These are phyloP conservation scores for Centruroides sculpturatus DNA, from an alignment of 1,140 invertebrate species.

Conservation along the genomic window DNA sequence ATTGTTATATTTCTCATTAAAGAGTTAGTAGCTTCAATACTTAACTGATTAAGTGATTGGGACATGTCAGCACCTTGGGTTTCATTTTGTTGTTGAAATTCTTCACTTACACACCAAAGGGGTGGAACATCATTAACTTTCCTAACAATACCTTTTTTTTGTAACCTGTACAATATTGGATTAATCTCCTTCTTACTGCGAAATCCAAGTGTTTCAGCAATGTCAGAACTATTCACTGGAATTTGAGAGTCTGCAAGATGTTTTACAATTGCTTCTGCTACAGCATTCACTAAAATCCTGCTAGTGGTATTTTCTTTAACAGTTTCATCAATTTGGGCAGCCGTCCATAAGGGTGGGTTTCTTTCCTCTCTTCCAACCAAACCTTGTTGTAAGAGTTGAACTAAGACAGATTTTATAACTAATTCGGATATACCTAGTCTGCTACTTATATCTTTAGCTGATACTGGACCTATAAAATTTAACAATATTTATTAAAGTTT, in stretches of 20 bases:
- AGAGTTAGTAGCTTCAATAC: too few species aligned
- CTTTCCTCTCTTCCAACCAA: background rate
- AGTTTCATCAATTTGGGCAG: background rate
- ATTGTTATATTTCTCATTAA: too few species aligned
- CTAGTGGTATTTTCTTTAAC: constrained; percentile 13
- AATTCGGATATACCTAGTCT: background rate
- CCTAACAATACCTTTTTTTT: constrained; percentile 18
- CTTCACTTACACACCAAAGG: constrained; percentile 15
- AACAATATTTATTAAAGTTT: too few species aligned
- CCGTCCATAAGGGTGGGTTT: background rate
- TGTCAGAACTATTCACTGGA: constrained; percentile 20
- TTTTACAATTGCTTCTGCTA: constrained; percentile 16
- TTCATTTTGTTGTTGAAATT: too few species aligned
- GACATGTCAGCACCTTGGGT: too few species aligned
- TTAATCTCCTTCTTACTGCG: constrained; percentile 23
- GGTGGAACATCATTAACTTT: constrained; percentile 20
- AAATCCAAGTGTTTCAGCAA: constrained; percentile 21
- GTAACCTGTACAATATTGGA: constrained; percentile 21
- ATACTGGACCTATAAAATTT: constrained; percentile 5
- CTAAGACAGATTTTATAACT: background rate
- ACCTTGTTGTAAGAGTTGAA: background rate
- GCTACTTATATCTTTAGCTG: background rate
- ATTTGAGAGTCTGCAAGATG: constrained; percentile 12
- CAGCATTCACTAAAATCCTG: constrained; percentile 16
- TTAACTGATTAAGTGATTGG: too few species aligned